Evolutionary conservation across 2,888 invertebrate genomes (phyloP).

Genomic region (Tenthredo livida): DNA sequence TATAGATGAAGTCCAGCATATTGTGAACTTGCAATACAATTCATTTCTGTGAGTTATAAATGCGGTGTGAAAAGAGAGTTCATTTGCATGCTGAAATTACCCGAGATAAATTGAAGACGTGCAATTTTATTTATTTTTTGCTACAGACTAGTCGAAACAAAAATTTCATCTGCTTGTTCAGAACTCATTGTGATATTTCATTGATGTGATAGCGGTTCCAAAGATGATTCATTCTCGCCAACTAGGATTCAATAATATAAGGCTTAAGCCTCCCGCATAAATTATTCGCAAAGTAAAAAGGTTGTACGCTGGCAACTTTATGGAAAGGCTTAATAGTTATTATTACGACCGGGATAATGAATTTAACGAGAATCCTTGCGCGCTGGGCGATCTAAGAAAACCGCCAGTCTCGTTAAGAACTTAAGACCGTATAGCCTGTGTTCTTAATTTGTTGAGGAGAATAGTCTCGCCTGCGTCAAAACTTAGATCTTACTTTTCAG

Average conservation of each 20-base stretch:
- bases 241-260: slow-evolving; percentile 11
- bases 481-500: slow-evolving; percentile 12
- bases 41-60: background rate
- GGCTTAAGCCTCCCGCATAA: background rate
- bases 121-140: background rate
- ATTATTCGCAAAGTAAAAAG: background rate
- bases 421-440: slow-evolving; percentile 14
- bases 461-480: slow-evolving; percentile 26
- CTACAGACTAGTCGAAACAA: background rate
- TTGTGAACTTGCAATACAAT: slow-evolving; percentile 5
- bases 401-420: slow-evolving; percentile 34
- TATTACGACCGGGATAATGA: slow-evolving; percentile 40
- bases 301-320: background rate
- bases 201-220: background rate
- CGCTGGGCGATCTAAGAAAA: slow-evolving; percentile 7
- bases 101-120: background rate
- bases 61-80: background rate
- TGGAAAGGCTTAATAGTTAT: slow-evolving; percentile 30
- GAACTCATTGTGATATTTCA: background rate
- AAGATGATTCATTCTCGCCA: background rate
- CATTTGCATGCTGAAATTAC: background rate
- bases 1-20: background rate
- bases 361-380: slow-evolving; percentile 47
- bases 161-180: background rate
- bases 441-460: slow-evolving; percentile 40